phyloP scores from a whole-genome alignment of 2,888 invertebrate genomes.

The Hyles lineata region DNA sequence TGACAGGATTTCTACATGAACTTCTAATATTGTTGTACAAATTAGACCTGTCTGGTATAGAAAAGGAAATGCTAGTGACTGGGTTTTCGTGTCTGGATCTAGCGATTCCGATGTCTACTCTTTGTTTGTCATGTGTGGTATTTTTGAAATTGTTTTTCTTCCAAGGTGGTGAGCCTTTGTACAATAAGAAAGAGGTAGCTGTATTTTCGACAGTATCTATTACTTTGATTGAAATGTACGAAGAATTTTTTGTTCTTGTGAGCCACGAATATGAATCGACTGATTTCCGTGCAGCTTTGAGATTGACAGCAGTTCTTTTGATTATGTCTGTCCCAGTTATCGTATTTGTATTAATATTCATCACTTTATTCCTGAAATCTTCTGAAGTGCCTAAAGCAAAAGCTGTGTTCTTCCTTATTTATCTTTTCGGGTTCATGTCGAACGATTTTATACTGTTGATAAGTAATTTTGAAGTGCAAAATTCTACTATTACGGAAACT shows the following conservation, averaged over 20 bases:
- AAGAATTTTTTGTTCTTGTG: slow-evolving; percentile 32
- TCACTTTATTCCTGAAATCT: slow-evolving; percentile 35
- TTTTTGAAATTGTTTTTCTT: slow-evolving; percentile 47
- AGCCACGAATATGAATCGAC: neutral
- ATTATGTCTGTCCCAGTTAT: slow-evolving; percentile 43
- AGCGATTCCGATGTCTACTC: slow-evolving; percentile 37
- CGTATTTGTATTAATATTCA: slow-evolving; percentile 35
- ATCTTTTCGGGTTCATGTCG: slow-evolving; percentile 40
- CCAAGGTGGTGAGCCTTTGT: slow-evolving; percentile 40
- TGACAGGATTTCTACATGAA: slow-evolving; percentile 29
- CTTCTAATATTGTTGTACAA: slow-evolving; percentile 20
- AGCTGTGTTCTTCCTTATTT: slow-evolving; percentile 39
- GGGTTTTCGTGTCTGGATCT: slow-evolving; percentile 39
- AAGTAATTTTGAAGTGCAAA: slow-evolving; percentile 38
- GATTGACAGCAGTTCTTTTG: slow-evolving; percentile 42
- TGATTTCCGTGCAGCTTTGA: slow-evolving; percentile 32
- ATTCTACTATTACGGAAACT: neutral
- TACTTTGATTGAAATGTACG: slow-evolving; percentile 37
- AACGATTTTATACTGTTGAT: slow-evolving; percentile 41
- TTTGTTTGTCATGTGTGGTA: slow-evolving; percentile 40
- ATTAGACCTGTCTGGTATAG: neutral
- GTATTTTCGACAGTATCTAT: slow-evolving; percentile 38
- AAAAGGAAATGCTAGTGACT: neutral
- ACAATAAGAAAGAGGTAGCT: slow-evolving; percentile 39
- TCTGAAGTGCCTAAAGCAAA: slow-evolving; percentile 34